Evolutionary conservation across 2,888 invertebrate species (phyloP), one percentile per base, ranked within the genome.

Genomic region (Escarpia spicata): DNA sequence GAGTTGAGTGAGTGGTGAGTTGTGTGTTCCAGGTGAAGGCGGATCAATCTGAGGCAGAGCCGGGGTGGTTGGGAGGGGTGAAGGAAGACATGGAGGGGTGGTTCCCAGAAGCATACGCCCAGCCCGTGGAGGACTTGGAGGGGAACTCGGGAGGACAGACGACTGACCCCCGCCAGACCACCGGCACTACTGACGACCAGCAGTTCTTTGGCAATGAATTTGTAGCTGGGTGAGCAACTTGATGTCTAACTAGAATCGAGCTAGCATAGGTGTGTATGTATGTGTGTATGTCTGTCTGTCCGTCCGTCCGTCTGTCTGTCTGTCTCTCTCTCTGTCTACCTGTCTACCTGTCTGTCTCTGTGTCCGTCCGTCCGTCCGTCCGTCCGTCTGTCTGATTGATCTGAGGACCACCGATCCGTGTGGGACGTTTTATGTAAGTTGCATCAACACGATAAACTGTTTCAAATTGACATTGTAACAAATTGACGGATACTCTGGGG

Each of bases 91-190:
- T 98, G 94, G 98, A 98, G 0, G 99, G 99, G 1, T 99, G 99
- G 99, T 99, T 99, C 97, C 99, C 99, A 0, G 98, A 99, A 96
- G 98, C 98, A 0, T 99, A 99, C 96, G 99, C 96, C 19, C 95
- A 96, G 92, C 92, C 92, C 37, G 91, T 92, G 58, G 15, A 91
- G 15, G 93, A 94, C 43, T 92, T 37, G 43, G 58, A 91, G 43
- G 37, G 26, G 75, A 26, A 75, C 19, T 6, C 19, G 26, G 75
- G 52, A 52, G 52, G 26, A 75, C 75, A 19, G 75, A 75, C 75
- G 75, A 75, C 75, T 75, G 75, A 75, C n/a, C 75, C 75, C 75
- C 75, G 19, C 26, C 75, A 75, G 75, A n/a, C 75, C 19, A 26
- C 75, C 19, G 19, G 15, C 75, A 75, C 75, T 26, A 26, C 75